These are phyloP conservation scores for Cyanistes caeruleus DNA, from an alignment of 2,113 vertebrate species.

Conservation along the genomic window DNA sequence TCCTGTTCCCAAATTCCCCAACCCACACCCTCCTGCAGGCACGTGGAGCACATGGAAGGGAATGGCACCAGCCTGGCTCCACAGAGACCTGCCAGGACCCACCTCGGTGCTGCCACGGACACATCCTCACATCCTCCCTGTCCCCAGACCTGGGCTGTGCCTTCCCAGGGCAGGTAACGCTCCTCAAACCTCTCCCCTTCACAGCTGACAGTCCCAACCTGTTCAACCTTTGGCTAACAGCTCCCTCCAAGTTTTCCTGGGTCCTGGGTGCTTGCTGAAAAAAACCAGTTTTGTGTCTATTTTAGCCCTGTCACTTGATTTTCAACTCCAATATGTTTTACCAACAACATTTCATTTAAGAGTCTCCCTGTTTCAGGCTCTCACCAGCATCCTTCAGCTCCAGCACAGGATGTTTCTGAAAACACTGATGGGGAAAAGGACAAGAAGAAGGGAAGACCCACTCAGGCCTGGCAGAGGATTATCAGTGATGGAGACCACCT, in stretches of 20 bases:
- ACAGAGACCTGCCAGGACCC: neutral
- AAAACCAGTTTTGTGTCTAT: neutral
- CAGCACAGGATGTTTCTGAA: neutral
- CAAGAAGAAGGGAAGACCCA: neutral
- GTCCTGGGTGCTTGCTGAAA: neutral
- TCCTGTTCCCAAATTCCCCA: neutral
- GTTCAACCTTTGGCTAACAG: neutral
- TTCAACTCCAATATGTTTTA: neutral
- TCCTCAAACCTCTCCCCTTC: neutral
- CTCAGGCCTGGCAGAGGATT: rapidly evolving
- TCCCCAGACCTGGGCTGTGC: neutral
- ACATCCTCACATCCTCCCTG: neutral
- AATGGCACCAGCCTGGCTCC: neutral
- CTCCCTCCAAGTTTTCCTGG: neutral
- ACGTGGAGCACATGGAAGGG: rapidly evolving
- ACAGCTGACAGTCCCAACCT: neutral
- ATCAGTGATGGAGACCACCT: rapidly evolving
- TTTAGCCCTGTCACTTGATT: neutral
- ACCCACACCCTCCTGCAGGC: rapidly evolving
- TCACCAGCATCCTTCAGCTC: neutral
- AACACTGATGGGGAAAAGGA: neutral
- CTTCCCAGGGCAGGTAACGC: neutral
- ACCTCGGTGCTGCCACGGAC: rapidly evolving
- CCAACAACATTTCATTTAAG: neutral
- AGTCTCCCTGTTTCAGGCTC: neutral